These are phyloP conservation scores for Eretmocerus hayati DNA, from an alignment of 2,888 invertebrate species.

Conservation along the genomic window DNA sequence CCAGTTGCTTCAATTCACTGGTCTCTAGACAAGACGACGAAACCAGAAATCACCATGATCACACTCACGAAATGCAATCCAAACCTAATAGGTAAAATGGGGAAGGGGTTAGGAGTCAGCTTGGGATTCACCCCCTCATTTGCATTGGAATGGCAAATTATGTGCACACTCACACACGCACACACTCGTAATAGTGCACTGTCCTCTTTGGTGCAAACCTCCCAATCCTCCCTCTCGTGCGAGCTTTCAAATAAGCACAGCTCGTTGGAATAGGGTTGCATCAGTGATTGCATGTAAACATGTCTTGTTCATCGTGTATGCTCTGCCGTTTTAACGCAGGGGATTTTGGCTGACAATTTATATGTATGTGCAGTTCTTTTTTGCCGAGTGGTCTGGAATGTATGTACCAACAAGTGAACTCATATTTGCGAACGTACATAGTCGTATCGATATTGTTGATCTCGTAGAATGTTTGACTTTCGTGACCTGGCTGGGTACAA, in stretches of 20 bases:
- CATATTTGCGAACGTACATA: no score
- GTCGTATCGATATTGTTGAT: no score
- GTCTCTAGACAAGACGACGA: background rate
- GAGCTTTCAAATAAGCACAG: conserved; percentile 1
- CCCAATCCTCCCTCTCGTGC: background rate
- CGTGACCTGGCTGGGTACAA: no score
- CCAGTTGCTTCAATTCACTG: background rate
- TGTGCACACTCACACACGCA: conserved; percentile 14
- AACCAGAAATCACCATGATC: background rate
- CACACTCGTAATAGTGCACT: no score
- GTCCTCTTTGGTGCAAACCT: no score
- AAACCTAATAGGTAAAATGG: conserved; percentile 22
- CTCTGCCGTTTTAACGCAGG: background rate
- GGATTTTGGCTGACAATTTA: background rate
- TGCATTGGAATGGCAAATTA: conserved; percentile 29
- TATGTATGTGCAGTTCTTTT: background rate
- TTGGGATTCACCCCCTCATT: conserved; percentile 23
- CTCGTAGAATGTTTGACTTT: no score
- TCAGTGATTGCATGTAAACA: conserved; percentile 3
- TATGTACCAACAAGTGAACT: no score
- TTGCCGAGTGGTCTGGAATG: no score
- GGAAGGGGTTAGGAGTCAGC: background rate
- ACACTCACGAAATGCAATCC: conserved; percentile 26
- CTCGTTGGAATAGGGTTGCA: background rate
- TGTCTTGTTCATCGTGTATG: background rate